Evolutionary conservation across 1,140 invertebrate species (phyloP), one percentile per base, ranked within the genome.

Genomic region (Chlorops oryzae): DNA sequence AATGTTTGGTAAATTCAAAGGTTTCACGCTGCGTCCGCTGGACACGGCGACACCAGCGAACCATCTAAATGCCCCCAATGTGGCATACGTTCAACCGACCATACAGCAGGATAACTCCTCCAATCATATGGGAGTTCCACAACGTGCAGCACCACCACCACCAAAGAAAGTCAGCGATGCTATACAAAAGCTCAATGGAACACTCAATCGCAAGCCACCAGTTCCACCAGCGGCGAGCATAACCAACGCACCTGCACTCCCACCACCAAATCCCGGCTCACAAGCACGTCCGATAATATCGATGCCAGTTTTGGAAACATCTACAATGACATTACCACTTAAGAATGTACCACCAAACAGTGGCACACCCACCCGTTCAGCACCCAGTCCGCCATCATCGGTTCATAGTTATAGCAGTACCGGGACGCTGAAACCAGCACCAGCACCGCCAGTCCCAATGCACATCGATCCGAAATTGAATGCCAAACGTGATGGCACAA

Each of bases 1-100:
- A 50, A 80, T 91, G 59, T 87, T 90, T 60, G 88, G 88, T 1
- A 85, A 90, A 52, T 90, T 89, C 72, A 89, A 89, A 74, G 88
- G 88, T 1, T 91, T 90, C 66, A 84, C 82, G 2, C 77, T 90
- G 22, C 81, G 81, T 1, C 86, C 87, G 0, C 74, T 88, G n/a
- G 61, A 65, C 43, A 51, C 61, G 34, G 54, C 57, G 10, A 57
- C 64, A 10, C 65, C 63, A 2, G 50, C 53, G 1, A 59, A 59
- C 44, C 63, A 68, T 23, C 61, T 63, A 37, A 65, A 51, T 37
- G 67, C 51, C 0, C 62, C 70, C n/a, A 72, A 72, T 52, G 67
- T 72, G 39, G 70, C 70, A 15, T 72, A 64, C 54, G 70, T 72
- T 25, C 70, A 72, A 37, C 70, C 70, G n/a, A 59, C 62, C 1